Evolutionary conservation across 1,140 invertebrate genomes (phyloP).

Genomic region (Venturia canescens): DNA sequence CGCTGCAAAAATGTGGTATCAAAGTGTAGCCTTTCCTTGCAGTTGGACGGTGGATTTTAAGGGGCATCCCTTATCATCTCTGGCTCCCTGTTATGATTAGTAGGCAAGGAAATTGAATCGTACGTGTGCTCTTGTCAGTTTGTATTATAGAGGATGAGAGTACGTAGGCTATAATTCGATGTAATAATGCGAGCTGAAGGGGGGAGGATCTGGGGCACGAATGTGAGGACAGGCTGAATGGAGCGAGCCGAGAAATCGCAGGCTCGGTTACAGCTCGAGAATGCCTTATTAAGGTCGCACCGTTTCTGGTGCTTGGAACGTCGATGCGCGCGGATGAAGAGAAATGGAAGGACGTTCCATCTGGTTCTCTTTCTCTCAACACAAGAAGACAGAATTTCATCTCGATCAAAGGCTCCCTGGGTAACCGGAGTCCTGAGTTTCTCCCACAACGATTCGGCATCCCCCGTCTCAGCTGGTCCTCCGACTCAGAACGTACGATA

Average conservation of each 20-base stretch:
- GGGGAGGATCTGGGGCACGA: neutral
- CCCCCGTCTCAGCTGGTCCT: neutral
- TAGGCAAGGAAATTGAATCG: neutral
- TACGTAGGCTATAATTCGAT: conserved; percentile 8
- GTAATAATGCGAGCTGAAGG: neutral
- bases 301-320: conserved; percentile 1
- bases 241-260: conserved; percentile 21
- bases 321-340: conserved; percentile 10
- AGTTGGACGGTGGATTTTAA: conserved; percentile 6
- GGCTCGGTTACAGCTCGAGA: conserved; percentile 2
- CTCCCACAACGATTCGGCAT: conserved; percentile 19
- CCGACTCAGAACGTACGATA: conserved; percentile 30
- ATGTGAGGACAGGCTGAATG: neutral
- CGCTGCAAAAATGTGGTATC: neutral
- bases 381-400: neutral
- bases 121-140: neutral
- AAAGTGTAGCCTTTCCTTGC: neutral
- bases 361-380: neutral
- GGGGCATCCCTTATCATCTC: neutral
- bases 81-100: conserved; percentile 2
- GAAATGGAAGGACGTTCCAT: neutral
- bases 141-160: neutral
- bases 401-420: conserved; percentile 37
- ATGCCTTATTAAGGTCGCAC: conserved; percentile 43
- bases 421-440: conserved; percentile 35